Evolutionary conservation across 2,888 invertebrate species (phyloP), one percentile per base, ranked within the genome.

Genomic region (Drosophila atripex): DNA sequence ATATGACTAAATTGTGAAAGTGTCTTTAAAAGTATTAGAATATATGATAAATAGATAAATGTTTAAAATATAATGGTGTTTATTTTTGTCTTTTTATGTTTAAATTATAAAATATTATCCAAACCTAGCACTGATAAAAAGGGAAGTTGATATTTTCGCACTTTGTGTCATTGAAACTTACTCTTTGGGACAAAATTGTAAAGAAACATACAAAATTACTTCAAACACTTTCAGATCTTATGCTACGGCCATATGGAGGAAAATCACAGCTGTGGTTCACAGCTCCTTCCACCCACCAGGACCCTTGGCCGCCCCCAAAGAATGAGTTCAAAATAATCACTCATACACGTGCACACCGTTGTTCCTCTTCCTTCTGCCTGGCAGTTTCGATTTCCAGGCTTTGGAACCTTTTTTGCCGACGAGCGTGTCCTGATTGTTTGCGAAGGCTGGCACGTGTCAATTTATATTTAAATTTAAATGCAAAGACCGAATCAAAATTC

Each of bases 381-480:
- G 38, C 39, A 46, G 76, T 58, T 65, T 60, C 64, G 64, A 49
- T 70, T 54, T 68, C 41, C 51, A 23, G 46, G 41, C 28, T 58
- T 46, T 49, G 3, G 43, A 66, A 38, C 64, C 64, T 51, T 64
- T 64, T 65, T 46, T 46, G 70, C 32, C 11, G 28, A 23, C 30
- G 30, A 61, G 60, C 63, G 63, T 47, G 65, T 41, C 79, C 71
- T 83, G 86, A 71, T 79, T 85, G 82, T 77, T 87, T 82, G 83
- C 72, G 47, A 51, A 55, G 57, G 63, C 50, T 57, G 86, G 79
- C 88, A 87, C 88, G 88, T 87, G 88, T 77, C 82, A 82, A 82
- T 87, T 82, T 85, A 82, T 87, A 82, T 82, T 83, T 83, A 85
- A 87, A 86, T 60, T 60, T 51, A 59, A 70, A 71, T 70, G 65